Evolutionary conservation across 1,140 invertebrate genomes (phyloP).

Genomic region (Ceratosolen fusciceps): DNA sequence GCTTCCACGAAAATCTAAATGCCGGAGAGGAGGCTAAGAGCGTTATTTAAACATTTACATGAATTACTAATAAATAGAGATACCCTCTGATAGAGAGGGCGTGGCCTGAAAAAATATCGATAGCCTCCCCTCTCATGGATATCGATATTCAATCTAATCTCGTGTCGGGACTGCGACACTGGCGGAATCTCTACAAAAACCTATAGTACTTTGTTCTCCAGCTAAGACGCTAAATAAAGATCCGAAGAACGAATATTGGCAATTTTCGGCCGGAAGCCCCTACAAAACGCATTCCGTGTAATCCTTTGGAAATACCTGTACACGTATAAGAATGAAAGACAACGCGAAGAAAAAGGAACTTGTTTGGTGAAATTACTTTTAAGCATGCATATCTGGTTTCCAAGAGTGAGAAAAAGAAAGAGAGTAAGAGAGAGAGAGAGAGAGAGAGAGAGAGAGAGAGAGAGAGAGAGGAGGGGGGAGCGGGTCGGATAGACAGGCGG

Average conservation of each 20-base stretch:
- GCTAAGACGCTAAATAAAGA: constrained; percentile 59
- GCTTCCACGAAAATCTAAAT: too few relatives aligned
- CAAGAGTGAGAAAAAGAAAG: not conserved
- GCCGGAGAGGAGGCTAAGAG: too few relatives aligned
- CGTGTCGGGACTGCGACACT: not conserved
- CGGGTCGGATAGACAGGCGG: not conserved
- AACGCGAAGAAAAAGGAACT: not conserved
- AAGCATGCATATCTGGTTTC: not conserved
- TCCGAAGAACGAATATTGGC: constrained; percentile 61
- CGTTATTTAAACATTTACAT: too few relatives aligned
- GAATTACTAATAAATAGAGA: too few relatives aligned
- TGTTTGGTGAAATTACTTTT: not conserved
- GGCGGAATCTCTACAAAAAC: constrained; percentile 42
- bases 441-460: not conserved
- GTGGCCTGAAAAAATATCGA: too few relatives aligned
- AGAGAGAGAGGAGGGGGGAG: too few relatives aligned
- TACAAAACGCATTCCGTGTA: constrained; percentile 54
- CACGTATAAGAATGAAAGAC: constrained; percentile 5
- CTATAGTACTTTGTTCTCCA: constrained; percentile 43
- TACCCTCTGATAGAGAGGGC: too few relatives aligned
- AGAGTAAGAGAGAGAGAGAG: constrained; percentile 15
- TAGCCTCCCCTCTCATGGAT: too few relatives aligned
- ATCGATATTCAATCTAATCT: constrained; percentile 46
- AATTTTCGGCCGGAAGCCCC: constrained; percentile 62
- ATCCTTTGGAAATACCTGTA: constrained; percentile 43